These are phyloP conservation scores for Ornithoptera priamus DNA, from an alignment of 2,888 invertebrate genomes.

Conservation along the genomic window DNA sequence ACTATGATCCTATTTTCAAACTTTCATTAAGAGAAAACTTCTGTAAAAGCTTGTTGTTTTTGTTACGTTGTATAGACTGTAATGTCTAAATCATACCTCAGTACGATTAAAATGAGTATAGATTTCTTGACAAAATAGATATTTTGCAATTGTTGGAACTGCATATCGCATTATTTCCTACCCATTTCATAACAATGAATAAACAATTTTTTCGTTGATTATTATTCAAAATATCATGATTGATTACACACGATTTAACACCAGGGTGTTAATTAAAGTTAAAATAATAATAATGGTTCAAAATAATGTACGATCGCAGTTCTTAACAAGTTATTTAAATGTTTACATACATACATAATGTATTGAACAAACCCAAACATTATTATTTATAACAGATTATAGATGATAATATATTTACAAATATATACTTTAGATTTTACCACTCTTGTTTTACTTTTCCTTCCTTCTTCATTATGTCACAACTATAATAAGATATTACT, in stretches of 20 bases:
- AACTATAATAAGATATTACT: no score
- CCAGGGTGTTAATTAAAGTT: not conserved
- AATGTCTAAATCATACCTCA: constrained; percentile 76
- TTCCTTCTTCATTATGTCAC: not conserved
- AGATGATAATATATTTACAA: constrained; percentile 54
- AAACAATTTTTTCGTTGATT: constrained; percentile 1
- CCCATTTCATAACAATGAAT: constrained; percentile 19
- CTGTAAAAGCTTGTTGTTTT: constrained; percentile 59
- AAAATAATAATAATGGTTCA: not conserved
- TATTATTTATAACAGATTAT: constrained; percentile 51
- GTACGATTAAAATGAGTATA: constrained; percentile 74
- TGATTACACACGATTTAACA: not conserved
- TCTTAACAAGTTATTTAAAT: constrained; percentile 6
- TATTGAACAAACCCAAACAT: constrained; percentile 52
- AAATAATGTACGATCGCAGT: not conserved
- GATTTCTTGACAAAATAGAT: constrained; percentile 65
- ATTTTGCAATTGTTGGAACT: constrained; percentile 63
- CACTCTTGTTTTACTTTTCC: constrained; percentile 41
- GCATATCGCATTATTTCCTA: constrained; percentile 53
- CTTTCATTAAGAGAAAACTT: constrained; percentile 48
- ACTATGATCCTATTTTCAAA: constrained; percentile 37
- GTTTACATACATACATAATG: constrained; percentile 37
- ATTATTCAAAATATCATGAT: not conserved
- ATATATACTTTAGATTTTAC: constrained; percentile 55
- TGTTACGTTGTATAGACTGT: constrained; percentile 63